phyloP scores from a whole-genome alignment of 2,797 vertebrate species.

The Enteromius argenteus region DNA sequence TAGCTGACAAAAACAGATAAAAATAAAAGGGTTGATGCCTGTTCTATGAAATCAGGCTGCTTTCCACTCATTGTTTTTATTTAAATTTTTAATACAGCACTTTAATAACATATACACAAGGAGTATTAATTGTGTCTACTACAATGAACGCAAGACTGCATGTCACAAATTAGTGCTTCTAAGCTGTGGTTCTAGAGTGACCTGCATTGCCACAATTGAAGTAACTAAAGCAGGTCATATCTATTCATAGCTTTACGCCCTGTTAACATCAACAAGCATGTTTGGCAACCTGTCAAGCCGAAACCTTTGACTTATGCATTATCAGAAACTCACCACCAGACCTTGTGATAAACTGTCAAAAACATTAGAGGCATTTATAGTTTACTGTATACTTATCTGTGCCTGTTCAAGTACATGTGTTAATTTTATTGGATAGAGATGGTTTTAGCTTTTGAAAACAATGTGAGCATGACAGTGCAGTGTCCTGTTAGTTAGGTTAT shows the following conservation, averaged over 20 bases:
- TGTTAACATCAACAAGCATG: slow-evolving; percentile 45
- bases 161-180: not conserved
- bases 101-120: not conserved
- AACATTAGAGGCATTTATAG: not conserved
- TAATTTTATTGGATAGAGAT: not conserved
- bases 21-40: not conserved
- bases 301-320: slow-evolving; percentile 27
- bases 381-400: slow-evolving; percentile 9
- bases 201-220: slow-evolving; percentile 36
- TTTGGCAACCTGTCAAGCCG: not conserved
- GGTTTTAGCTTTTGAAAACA: not conserved
- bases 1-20: slow-evolving; percentile 10
- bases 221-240: slow-evolving; percentile 37
- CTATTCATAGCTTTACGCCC: slow-evolving; percentile 54
- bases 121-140: not conserved
- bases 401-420: not conserved
- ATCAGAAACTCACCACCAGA: not conserved
- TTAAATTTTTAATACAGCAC: not conserved
- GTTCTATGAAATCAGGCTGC: not conserved
- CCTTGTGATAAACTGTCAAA: not conserved
- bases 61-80: not conserved
- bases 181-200: slow-evolving; percentile 25
- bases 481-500: not conserved
- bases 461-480: slow-evolving; percentile 6
- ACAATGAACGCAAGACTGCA: not conserved